These are phyloP conservation scores for human (Homo sapiens) DNA, from an alignment of 2,113 vertebrate genomes.

Conservation along the genomic window GRCh38 chr3:187592001-187592500, in stretches of 20 bases:
- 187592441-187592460: neutral
- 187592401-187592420: neutral
- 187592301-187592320: constrained; percentile 38
- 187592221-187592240: neutral
- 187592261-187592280: neutral
- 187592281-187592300: constrained; percentile 23
- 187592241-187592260: neutral
- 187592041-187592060: neutral
- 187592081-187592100: neutral
- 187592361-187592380: neutral
- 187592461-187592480: neutral
- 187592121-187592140: neutral
- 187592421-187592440: neutral
- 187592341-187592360: neutral
- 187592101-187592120: neutral
- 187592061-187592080: neutral
- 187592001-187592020: neutral
- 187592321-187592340: neutral
- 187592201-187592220: neutral
- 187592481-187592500: neutral
- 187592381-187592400: neutral
- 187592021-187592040: neutral
- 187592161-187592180: neutral
- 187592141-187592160: constrained; percentile 11
- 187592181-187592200: neutral